Base-by-base conservation (phyloP, 2,888 invertebrate species). In the Zelleria hepariella region DNA sequence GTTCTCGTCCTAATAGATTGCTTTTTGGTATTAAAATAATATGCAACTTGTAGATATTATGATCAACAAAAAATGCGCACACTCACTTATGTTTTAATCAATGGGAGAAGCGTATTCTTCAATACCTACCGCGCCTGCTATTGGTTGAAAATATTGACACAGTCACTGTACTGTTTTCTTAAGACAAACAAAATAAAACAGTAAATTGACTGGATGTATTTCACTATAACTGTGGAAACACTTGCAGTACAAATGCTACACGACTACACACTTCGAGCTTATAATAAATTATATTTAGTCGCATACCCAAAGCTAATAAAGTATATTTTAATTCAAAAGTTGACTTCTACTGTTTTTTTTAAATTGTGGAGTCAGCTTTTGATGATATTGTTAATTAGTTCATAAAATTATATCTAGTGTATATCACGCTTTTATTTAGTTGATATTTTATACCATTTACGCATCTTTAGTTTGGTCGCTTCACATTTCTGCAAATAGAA, bases 231-330 rank as follows among this genome's bases (percentile, higher is more conserved):
- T 32, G 32, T 21, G 51, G 21, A 51, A 5, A 10, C 51, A 51
- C 51, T 67, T 82, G 32, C 32, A 42, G 15, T 42, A 42, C 15
- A 82, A 80, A 67, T 71, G 80, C 80, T 72, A 80, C 74, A 80
- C 77, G 77, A 75, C 82, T 81, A 84, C 84, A 84, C 83, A 81
- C 80, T 74, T 78, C 80, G 79, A 75, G 77, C 78, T 78, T 79
- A 65, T 66, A 64, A 61, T 47, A 42, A n/a, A n/a, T 20, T 20
- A 2, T 42, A 4, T 42, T 15, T 15, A 42, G 32, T 42, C 15
- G 15, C 15, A 15, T 42, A 15, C 32, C 10, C 10, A 42, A 42
- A 2, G 15, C 32, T 42, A 42, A 10, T 2, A 42, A 42, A 42
- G 32, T 42, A 42, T 1, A 2, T 10, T 42, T 42, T 15, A 42